phyloP scores from a whole-genome alignment of 1,140 invertebrate genomes.

The Aplysia californica region DNA sequence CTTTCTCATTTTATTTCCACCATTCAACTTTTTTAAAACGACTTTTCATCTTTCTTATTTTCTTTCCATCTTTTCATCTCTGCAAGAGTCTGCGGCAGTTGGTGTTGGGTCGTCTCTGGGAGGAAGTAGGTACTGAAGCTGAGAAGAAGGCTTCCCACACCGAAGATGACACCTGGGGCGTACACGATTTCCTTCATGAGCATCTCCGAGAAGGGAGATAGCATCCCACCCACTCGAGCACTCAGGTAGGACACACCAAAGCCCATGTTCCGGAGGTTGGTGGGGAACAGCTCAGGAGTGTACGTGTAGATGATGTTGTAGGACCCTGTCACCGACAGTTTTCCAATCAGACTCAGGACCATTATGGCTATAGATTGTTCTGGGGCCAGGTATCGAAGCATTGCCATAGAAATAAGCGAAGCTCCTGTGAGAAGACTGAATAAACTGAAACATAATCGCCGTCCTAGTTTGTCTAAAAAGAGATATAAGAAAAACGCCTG shows the following conservation, averaged over 20 bases:
- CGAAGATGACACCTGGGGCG: neutral
- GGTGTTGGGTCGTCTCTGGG: neutral
- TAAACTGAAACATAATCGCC: neutral
- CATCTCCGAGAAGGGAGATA: neutral
- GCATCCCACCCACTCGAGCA: neutral
- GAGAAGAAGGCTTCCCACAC: neutral
- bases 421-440: too few relatives aligned
- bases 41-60: too few relatives aligned
- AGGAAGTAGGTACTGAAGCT: neutral
- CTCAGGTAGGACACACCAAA: neutral
- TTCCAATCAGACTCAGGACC: constrained; percentile 80
- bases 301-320: constrained; percentile 64
- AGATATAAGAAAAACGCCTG: constrained; percentile 58
- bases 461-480: constrained; percentile 27
- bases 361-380: neutral
- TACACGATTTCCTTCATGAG: constrained; percentile 1
- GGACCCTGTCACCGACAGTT: constrained; percentile 82
- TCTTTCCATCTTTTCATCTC: neutral
- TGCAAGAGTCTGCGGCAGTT: neutral
- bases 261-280: constrained; percentile 34
- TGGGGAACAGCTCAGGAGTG: constrained; percentile 56
- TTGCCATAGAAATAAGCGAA: too few relatives aligned
- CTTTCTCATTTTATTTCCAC: too few relatives aligned
- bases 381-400: too few relatives aligned
- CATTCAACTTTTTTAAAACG: too few relatives aligned